phyloP scores from a whole-genome alignment of 2,797 vertebrate species.

The Pipistrellus pipistrellus region DNA sequence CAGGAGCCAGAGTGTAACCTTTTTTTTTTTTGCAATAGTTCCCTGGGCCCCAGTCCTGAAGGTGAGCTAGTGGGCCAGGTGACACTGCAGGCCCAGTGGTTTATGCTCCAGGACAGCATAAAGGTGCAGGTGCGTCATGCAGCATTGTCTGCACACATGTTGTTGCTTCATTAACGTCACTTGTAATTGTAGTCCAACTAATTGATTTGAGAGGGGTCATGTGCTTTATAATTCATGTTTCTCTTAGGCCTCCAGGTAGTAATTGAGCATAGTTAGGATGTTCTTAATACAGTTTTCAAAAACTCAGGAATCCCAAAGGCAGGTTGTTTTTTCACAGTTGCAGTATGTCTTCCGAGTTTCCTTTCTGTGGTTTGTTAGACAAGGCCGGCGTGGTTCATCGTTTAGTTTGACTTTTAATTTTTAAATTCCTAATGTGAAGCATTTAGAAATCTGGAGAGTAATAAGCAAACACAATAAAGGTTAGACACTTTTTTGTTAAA shows the following conservation, averaged over 20 bases:
- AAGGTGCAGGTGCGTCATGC: rapidly evolving
- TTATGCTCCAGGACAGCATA: neutral
- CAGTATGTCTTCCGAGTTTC: neutral
- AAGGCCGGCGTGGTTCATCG: neutral
- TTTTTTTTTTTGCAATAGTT: neutral
- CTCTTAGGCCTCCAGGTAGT: neutral
- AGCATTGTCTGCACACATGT: neutral
- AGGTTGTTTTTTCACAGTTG: neutral
- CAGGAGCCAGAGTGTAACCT: no score
- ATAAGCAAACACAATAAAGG: neutral
- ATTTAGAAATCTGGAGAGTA: neutral
- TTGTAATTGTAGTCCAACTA: neutral
- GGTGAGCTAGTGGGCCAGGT: neutral
- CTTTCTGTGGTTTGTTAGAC: neutral
- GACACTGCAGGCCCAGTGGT: neutral
- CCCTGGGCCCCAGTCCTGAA: neutral
- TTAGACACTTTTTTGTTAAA: neutral
- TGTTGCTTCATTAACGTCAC: neutral
- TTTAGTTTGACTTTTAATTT: slow-evolving; percentile 33
- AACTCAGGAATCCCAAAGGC: neutral
- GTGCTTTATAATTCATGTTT: neutral
- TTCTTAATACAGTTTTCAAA: slow-evolving; percentile 7
- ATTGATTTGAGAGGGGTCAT: neutral
- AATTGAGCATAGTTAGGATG: neutral
- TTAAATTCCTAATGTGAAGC: neutral